phyloP scores from a whole-genome alignment of 2,797 vertebrate genomes.

The Acrossocheilus wenchowensis region DNA sequence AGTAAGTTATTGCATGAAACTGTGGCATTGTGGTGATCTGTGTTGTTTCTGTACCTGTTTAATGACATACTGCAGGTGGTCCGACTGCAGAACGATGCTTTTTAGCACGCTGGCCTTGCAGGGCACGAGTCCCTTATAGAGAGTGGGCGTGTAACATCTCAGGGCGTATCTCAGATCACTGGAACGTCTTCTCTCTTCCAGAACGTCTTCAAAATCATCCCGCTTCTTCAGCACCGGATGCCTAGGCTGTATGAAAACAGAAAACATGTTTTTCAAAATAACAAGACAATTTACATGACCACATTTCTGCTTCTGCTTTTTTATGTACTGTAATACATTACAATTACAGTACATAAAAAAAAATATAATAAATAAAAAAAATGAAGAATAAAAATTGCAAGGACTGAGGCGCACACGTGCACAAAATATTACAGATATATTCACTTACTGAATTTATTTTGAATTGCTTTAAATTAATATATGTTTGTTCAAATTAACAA shows the following conservation, averaged over 20 bases:
- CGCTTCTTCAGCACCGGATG: constrained; percentile 87
- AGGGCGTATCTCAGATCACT: constrained; percentile 93
- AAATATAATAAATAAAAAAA: too few relatives aligned
- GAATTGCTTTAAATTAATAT: too few relatives aligned
- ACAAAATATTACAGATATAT: not conserved
- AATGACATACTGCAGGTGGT: constrained; percentile 87
- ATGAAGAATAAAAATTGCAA: not conserved
- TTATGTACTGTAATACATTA: not conserved
- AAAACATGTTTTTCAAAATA: not conserved
- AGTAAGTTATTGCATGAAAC: not conserved
- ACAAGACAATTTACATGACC: not conserved
- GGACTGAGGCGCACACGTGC: not conserved
- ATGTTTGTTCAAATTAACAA: not conserved
- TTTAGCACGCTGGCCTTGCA: constrained; percentile 84
- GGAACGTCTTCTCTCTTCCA: constrained; percentile 90
- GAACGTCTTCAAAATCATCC: constrained; percentile 94
- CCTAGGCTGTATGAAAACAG: constrained; percentile 67
- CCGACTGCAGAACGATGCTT: constrained; percentile 85
- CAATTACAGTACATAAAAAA: not conserved
- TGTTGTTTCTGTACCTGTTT: constrained; percentile 80
- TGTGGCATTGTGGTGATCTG: not conserved
- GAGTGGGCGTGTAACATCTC: constrained; percentile 86
- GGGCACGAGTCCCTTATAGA: constrained; percentile 87
- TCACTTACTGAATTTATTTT: not conserved
- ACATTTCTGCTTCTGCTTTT: not conserved